These are phyloP conservation scores for Sarcoramphus papa DNA, from an alignment of 2,797 vertebrate genomes.

Conservation along the genomic window DNA sequence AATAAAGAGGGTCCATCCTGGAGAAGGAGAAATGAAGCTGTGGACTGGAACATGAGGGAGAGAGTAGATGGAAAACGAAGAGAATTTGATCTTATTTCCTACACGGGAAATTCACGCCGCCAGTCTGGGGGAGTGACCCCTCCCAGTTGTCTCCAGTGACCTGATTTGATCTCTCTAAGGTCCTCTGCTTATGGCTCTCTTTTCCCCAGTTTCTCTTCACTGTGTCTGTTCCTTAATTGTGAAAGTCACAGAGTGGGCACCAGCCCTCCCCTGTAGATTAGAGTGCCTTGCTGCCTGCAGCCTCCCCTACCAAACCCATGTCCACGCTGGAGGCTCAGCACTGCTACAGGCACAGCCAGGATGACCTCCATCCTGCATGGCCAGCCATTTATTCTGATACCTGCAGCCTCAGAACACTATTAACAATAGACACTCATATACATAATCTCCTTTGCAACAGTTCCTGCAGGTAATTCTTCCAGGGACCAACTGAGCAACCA, in stretches of 20 bases:
- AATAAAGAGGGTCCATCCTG: background rate
- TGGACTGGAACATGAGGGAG: background rate
- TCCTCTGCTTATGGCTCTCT: background rate
- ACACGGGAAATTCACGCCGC: background rate
- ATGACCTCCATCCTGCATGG: background rate
- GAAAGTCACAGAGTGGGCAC: background rate
- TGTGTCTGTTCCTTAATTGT: background rate
- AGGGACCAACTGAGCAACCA: background rate
- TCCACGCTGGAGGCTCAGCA: background rate
- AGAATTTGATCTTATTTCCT: background rate
- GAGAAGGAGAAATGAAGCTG: background rate
- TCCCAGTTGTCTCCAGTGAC: background rate
- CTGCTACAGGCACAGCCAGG: background rate
- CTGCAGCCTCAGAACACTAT: background rate
- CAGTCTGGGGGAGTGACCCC: background rate
- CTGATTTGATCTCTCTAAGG: background rate
- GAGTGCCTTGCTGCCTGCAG: background rate
- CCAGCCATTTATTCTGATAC: background rate
- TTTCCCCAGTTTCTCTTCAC: background rate
- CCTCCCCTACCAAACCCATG: background rate
- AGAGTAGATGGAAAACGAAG: background rate
- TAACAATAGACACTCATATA: background rate
- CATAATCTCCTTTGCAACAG: background rate
- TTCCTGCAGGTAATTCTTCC: background rate
- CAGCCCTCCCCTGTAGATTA: background rate